phyloP scores from a whole-genome alignment of 2,888 invertebrate genomes.

The Protonemura montana region DNA sequence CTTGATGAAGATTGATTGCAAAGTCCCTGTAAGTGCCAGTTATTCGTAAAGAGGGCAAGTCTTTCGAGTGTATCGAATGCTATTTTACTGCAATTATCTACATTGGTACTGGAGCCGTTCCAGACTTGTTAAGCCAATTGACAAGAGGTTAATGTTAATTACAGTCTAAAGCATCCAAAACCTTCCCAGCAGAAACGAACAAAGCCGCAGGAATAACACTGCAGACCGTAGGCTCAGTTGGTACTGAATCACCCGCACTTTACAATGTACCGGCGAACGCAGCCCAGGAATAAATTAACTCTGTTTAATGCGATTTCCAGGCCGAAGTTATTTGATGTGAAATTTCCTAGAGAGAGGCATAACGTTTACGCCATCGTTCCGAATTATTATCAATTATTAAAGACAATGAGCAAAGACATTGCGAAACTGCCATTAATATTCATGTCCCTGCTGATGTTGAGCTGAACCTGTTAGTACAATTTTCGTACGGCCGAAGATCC shows the following conservation, averaged over 20 bases:
- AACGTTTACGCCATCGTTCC: background rate
- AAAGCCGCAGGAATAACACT: background rate
- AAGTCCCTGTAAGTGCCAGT: too few species aligned
- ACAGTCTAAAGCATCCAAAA: background rate
- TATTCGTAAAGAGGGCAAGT: too few species aligned
- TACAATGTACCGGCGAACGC: background rate
- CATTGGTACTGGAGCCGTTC: background rate
- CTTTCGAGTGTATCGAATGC: background rate
- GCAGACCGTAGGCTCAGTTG: background rate
- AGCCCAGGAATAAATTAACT: background rate
- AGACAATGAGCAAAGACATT: slow-evolving; percentile 7
- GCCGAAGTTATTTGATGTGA: background rate
- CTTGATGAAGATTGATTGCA: background rate
- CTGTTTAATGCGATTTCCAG: background rate
- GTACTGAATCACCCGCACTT: background rate
- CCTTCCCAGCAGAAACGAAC: background rate
- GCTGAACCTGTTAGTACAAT: background rate
- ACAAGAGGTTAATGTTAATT: slow-evolving; percentile 25
- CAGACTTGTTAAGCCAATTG: background rate
- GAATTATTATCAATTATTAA: slow-evolving; percentile 12
- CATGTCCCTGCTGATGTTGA: background rate
- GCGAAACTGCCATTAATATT: background rate
- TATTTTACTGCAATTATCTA: background rate
- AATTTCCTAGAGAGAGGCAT: background rate
- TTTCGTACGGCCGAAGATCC: background rate